A percentile compares a stretch with the other conserved stretches of the same genome.
These are phyloP conservation scores for Chaetodon auriga DNA, from an alignment of 2,113 vertebrate species.

Conservation along the genomic window DNA sequence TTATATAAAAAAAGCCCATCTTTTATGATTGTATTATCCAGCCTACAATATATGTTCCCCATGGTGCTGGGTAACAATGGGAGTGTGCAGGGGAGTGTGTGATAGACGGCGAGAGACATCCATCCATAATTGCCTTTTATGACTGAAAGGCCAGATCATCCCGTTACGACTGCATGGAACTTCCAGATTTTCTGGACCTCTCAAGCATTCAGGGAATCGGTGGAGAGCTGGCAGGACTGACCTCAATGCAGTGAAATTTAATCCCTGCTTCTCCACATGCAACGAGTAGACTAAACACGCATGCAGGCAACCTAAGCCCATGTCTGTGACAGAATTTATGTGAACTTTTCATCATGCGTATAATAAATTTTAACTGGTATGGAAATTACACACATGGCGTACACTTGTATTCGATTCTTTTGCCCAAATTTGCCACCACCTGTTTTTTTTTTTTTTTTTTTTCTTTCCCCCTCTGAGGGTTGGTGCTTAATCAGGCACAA, in stretches of 20 bases:
- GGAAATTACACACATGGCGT: constrained; percentile 9
- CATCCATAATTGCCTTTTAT: constrained; percentile 49
- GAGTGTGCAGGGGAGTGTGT: constrained; percentile 43
- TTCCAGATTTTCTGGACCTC: constrained; percentile 35
- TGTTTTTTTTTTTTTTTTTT: constrained; percentile 1
- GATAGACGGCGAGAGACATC: constrained; percentile 38
- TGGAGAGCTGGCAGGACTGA: constrained; percentile 14
- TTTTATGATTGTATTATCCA: constrained; percentile 51
- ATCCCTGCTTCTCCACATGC: constrained; percentile 13
- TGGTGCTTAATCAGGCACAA: constrained; percentile 39
- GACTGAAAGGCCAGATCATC: constrained; percentile 53
- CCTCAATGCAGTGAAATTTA: constrained; percentile 24
- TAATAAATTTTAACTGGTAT: constrained; percentile 19
- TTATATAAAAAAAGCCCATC: constrained; percentile 5
- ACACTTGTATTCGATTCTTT: background rate
- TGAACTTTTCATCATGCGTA: background rate
- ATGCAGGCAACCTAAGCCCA: constrained; percentile 2
- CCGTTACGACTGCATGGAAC: constrained; percentile 35
- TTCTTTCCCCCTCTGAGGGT: background rate
- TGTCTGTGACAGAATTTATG: constrained; percentile 1
- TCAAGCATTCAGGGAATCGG: constrained; percentile 36
- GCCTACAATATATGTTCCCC: constrained; percentile 17
- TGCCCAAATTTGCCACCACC: constrained; percentile 6
- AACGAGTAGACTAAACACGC: constrained; percentile 4
- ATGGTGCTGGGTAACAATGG: constrained; percentile 1